Evolutionary conservation across 2,797 vertebrate genomes (phyloP).

Genomic region (Melanotaenia pygmaea): DNA sequence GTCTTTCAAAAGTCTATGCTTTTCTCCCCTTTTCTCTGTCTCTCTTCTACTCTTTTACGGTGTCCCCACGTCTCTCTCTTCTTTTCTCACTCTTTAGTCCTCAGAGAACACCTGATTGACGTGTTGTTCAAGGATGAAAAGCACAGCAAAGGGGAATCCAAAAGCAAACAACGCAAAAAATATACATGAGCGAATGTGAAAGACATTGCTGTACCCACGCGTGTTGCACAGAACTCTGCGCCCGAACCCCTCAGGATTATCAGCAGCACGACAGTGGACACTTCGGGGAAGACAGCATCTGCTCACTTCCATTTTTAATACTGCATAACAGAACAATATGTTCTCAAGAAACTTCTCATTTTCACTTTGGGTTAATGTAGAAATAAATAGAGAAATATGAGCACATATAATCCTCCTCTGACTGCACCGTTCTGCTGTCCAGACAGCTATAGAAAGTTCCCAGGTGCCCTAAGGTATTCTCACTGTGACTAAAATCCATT

Average conservation of each 20-base stretch:
- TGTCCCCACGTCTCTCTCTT: slow-evolving; percentile 58
- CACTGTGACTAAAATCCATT: slow-evolving; percentile 66
- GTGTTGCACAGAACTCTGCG: slow-evolving; percentile 7
- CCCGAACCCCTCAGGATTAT: slow-evolving; percentile 63
- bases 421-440: slow-evolving; percentile 47
- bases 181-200: slow-evolving; percentile 59
- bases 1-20: slow-evolving; percentile 78
- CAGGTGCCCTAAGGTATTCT: slow-evolving; percentile 42
- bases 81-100: slow-evolving; percentile 60
- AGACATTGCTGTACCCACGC: slow-evolving; percentile 34
- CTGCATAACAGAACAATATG: slow-evolving; percentile 49
- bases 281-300: slow-evolving; percentile 69
- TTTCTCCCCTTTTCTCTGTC: slow-evolving; percentile 54
- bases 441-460: slow-evolving; percentile 51
- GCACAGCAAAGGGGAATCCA: slow-evolving; percentile 61
- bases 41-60: slow-evolving; percentile 56
- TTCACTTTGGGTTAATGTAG: slow-evolving; percentile 34
- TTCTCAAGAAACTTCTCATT: slow-evolving; percentile 56
- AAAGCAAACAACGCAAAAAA: slow-evolving; percentile 73
- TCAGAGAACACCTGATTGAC: slow-evolving; percentile 79
- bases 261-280: slow-evolving; percentile 63
- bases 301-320: slow-evolving; percentile 72
- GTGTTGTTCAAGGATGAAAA: slow-evolving; percentile 80
- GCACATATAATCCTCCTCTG: slow-evolving; percentile 26
- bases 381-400: slow-evolving; percentile 19